Evolutionary conservation across 30 jellyfish, hydroid and myxozoan genomes (phyloP).

Genomic region (Pelagia noctiluca): DNA sequence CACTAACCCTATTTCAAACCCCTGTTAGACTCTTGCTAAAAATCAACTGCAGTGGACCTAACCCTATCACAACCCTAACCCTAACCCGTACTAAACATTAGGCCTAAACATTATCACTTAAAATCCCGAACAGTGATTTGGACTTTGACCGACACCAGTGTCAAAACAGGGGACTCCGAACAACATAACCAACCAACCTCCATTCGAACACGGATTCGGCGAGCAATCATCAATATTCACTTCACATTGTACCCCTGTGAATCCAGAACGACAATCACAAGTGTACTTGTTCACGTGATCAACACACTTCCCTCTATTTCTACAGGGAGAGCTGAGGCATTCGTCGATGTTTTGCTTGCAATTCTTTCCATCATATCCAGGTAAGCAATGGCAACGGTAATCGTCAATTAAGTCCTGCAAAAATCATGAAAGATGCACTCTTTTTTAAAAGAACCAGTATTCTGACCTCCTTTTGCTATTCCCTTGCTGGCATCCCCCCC

Average conservation of each 20-base stretch:
- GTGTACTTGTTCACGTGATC: conserved; percentile 68
- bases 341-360: conserved; percentile 72
- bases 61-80: no score
- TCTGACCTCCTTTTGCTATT: no score
- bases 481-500: no score
- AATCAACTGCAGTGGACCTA: no score
- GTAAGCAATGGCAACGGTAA: conserved; percentile 52
- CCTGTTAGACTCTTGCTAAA: no score
- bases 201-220: conserved; percentile 63
- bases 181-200: conserved; percentile 34
- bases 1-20: no score
- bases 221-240: conserved; percentile 70
- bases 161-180: no score
- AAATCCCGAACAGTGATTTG: no score
- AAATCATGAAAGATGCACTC: not conserved
- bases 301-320: conserved; percentile 72
- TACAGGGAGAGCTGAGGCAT: conserved; percentile 71
- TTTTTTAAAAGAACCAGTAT: no score
- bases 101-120: no score
- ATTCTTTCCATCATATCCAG: conserved; percentile 67
- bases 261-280: conserved; percentile 80
- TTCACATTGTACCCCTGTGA: conserved; percentile 84
- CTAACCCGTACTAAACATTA: no score
- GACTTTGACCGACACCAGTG: no score
- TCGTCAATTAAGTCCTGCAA: conserved; percentile 64